These are phyloP conservation scores for Griposia aprilina DNA, from an alignment of 2,888 invertebrate genomes.

Conservation along the genomic window DNA sequence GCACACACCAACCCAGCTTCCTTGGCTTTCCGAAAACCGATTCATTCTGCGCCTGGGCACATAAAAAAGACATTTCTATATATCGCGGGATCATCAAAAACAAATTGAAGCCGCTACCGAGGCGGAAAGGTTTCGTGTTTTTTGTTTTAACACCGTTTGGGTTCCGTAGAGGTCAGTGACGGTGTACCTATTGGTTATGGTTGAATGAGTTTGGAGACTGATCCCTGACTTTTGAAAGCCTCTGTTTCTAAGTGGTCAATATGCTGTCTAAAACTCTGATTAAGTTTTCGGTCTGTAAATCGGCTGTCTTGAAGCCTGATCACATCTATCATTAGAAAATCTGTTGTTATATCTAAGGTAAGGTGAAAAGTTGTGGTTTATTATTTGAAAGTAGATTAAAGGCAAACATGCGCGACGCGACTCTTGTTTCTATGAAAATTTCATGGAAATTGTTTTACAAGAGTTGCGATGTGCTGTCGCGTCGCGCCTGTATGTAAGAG, in stretches of 20 bases:
- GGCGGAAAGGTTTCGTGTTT: constrained; percentile 77
- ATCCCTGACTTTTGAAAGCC: background rate
- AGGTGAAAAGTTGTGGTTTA: no score
- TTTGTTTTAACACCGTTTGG: constrained; percentile 67
- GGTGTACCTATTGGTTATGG: background rate
- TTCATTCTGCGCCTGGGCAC: constrained; percentile 67
- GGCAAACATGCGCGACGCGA: no score
- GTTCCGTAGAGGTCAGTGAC: constrained; percentile 25
- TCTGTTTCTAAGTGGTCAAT: background rate
- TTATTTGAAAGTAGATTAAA: no score
- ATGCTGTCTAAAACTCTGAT: background rate
- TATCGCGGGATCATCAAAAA: constrained; percentile 79
- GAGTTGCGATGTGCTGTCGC: no score
- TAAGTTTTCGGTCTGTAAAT: background rate
- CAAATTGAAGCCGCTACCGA: constrained; percentile 81
- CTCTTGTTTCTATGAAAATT: no score
- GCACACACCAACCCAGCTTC: constrained; percentile 65
- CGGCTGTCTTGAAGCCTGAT: background rate
- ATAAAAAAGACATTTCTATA: constrained; percentile 81
- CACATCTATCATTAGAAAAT: background rate
- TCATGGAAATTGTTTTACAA: no score
- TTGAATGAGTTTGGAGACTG: background rate
- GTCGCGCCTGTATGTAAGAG: no score
- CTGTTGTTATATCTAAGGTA: background rate
- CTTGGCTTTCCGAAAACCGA: constrained; percentile 72